Conservation (phyloP, 2,888 invertebrate genomes). For the Patella ulyssiponensis region DNA sequence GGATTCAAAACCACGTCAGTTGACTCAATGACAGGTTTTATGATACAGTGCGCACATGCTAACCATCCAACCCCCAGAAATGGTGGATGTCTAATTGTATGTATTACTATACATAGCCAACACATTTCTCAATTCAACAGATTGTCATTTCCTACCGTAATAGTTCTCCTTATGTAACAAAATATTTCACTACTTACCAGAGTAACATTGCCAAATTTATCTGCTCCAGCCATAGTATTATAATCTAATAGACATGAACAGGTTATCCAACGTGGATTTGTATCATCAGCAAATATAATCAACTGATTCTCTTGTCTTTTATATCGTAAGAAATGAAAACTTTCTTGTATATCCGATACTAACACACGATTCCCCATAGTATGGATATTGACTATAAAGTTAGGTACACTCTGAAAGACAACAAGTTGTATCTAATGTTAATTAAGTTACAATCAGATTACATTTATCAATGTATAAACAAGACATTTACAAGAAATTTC, state of each 20-base stretch:
- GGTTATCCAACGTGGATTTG: constrained; percentile 96
- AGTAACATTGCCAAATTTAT: constrained; percentile 97
- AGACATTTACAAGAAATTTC: background rate
- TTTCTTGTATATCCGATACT: constrained; percentile 93
- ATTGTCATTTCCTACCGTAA: too few species aligned
- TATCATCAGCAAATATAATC: constrained; percentile 98
- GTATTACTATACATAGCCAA: too few species aligned
- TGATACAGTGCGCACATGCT: too few species aligned
- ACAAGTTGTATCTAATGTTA: background rate
- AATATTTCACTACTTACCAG: constrained; percentile 77
- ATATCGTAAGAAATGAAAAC: constrained; percentile 95
- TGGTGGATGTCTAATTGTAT: too few species aligned
- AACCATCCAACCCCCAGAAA: too few species aligned
- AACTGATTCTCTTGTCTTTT: constrained; percentile 96
- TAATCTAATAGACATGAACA: constrained; percentile 93
- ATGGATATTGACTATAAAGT: constrained; percentile 92
- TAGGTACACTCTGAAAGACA: constrained; percentile 87
- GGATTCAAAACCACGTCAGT: too few species aligned
- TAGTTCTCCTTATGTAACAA: too few species aligned
- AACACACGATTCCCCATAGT: constrained; percentile 94
- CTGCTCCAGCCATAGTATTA: constrained; percentile 94
- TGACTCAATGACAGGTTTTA: too few species aligned
- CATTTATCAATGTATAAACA: background rate
- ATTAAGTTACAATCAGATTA: background rate
- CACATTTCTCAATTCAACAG: too few species aligned